Evolutionary conservation across 2,888 invertebrate species (phyloP).

Genomic region (Actias luna): DNA sequence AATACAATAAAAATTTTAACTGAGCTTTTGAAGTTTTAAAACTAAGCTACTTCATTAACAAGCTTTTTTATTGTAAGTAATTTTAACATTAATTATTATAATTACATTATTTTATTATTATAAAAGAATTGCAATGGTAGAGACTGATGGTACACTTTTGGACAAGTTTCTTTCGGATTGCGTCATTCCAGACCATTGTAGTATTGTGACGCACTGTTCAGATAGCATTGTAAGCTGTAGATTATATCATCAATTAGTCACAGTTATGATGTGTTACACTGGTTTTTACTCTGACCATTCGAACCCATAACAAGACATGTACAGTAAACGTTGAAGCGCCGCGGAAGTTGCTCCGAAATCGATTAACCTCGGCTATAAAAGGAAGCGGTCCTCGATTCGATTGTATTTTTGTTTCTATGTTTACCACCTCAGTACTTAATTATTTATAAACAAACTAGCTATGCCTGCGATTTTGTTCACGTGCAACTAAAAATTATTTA

Average conservation of each 20-base stretch:
- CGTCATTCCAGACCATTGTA: slow-evolving; percentile 29
- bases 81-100: too few relatives aligned
- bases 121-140: neutral
- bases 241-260: slow-evolving; percentile 46
- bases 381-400: too few relatives aligned
- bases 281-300: slow-evolving; percentile 35
- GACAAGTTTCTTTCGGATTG: slow-evolving; percentile 21
- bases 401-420: too few relatives aligned
- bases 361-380: slow-evolving; percentile 28
- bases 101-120: neutral
- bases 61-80: too few relatives aligned
- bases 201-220: slow-evolving; percentile 33
- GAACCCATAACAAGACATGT: slow-evolving; percentile 15
- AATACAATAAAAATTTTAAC: too few relatives aligned
- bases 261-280: slow-evolving; percentile 18
- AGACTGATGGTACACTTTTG: slow-evolving; percentile 14
- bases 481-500: too few relatives aligned
- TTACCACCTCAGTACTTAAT: too few relatives aligned
- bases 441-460: too few relatives aligned
- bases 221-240: slow-evolving; percentile 21
- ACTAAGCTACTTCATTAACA: too few relatives aligned
- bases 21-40: too few relatives aligned
- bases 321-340: slow-evolving; percentile 16
- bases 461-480: too few relatives aligned
- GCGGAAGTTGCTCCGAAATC: slow-evolving; percentile 37